Conservation (phyloP, 2,888 invertebrate species). For the Barypeithes pellucidus region DNA sequence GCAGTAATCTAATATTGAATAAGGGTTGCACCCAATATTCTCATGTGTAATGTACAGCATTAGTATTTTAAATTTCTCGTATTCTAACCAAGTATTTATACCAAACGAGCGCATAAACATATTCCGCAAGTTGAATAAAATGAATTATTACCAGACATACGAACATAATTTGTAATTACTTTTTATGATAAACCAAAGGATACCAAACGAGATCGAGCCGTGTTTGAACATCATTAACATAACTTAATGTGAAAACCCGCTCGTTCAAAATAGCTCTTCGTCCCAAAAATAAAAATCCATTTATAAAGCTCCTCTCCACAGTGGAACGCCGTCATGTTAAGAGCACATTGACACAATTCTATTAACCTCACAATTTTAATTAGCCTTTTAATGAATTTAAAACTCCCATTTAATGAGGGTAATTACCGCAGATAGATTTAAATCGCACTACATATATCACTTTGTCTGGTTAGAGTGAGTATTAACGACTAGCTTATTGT, state of each 20-base stretch:
- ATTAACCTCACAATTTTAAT: conserved; percentile 29
- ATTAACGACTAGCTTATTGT: not conserved
- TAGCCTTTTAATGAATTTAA: conserved; percentile 42
- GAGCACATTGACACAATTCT: conserved; percentile 36
- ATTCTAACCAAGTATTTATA: too few species aligned
- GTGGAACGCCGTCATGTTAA: conserved; percentile 9
- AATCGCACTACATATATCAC: conserved; percentile 26
- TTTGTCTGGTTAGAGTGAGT: not conserved
- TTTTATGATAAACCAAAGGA: not conserved
- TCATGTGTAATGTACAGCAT: too few species aligned
- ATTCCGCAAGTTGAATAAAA: too few species aligned
- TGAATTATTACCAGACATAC: too few species aligned
- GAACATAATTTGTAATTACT: not conserved
- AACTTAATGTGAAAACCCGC: not conserved
- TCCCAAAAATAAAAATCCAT: conserved; percentile 6
- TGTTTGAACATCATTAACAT: conserved; percentile 16
- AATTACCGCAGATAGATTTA: conserved; percentile 40
- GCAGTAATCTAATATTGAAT: too few species aligned
- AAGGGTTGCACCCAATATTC: too few species aligned
- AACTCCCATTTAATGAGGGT: conserved; percentile 32
- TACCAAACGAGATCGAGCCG: not conserved
- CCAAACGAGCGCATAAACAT: too few species aligned
- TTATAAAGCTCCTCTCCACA: not conserved
- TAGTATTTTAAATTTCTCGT: too few species aligned
- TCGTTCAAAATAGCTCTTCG: conserved; percentile 5